Base-by-base conservation (phyloP, 2,797 vertebrate species). In the Ptychobarbus kaznakovi region DNA sequence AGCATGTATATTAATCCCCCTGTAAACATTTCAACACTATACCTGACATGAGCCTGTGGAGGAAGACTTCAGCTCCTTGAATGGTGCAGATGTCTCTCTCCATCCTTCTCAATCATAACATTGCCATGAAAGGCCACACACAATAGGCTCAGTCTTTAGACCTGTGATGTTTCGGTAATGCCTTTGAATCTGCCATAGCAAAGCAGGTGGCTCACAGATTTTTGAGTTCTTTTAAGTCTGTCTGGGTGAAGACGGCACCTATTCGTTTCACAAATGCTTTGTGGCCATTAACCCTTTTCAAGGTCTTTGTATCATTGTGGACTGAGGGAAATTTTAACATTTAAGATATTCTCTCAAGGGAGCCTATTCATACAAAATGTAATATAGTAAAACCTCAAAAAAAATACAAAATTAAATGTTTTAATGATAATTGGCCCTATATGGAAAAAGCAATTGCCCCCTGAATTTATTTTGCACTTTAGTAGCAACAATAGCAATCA, bases 51-150 rank as follows among this genome's bases (percentile, higher is more conserved):
- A 66, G 68, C 1, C 18, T 80, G 73, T 72, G 84, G 28, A 87
- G 80, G 32, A 86, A 84, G 73, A 77, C 94, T 94, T 93, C 94
- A 94, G 94, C 93, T 93, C 94, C 93, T 89, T 18, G 32, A 95
- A 95, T 93, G 90, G 92, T 95, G 93, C 95, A 95, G 95, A 95
- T 95, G 94, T 68, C 65, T 95, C 92, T 92, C 91, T n/a, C 90
- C 89, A 92, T 93, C 93, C 92, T 91, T 91, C 73, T 92, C 89
- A 91, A 92, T 92, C 90, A 87, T 92, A 93, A 95, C 94, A 95
- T 95, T 95, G 90, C 88, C 91, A 69, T 92, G 94, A 93, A 94
- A 95, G 94, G 94, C 92, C 81, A 87, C 87, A 92, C 94, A 95
- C 94, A 95, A 95, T 94, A 35, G 89, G 92, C 89, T 87, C 92